These are phyloP conservation scores for Odobenus rosmarus DNA, from an alignment of 2,113 vertebrate species.

Conservation along the genomic window DNA sequence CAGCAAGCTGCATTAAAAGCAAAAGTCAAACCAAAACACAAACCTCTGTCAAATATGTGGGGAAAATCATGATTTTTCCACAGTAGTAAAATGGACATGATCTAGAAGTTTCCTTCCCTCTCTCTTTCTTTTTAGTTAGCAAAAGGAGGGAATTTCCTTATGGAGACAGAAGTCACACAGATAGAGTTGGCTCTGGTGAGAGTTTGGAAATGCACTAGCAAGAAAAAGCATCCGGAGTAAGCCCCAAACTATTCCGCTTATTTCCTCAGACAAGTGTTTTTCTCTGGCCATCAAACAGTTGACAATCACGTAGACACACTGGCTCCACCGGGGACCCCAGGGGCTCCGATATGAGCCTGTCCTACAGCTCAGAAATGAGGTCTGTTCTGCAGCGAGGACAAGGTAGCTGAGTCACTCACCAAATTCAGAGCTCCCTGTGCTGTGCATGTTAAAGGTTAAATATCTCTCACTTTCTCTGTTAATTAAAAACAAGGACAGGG, in stretches of 20 bases:
- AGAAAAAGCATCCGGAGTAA: slow-evolving; percentile 44
- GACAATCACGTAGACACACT: slow-evolving; percentile 19
- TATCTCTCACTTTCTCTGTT: slow-evolving; percentile 60
- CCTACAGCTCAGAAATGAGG: background rate
- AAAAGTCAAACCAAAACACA: slow-evolving; percentile 40
- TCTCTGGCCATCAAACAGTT: slow-evolving; percentile 1
- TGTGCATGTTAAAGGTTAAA: slow-evolving; percentile 63
- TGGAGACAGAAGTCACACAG: slow-evolving; percentile 39
- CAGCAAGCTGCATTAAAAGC: slow-evolving; percentile 26
- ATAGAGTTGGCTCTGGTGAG: background rate
- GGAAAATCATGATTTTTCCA: slow-evolving; percentile 4
- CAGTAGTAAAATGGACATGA: background rate
- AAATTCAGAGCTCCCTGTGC: slow-evolving; percentile 49
- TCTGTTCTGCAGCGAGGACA: background rate
- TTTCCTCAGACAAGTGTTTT: slow-evolving; percentile 66
- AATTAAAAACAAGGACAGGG: slow-evolving; percentile 64
- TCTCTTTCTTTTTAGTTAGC: slow-evolving; percentile 4
- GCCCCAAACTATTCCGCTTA: slow-evolving; percentile 53
- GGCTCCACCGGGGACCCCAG: slow-evolving; percentile 21
- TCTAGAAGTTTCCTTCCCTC: background rate
- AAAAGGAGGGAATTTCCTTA: slow-evolving; percentile 49
- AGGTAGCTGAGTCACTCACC: slow-evolving; percentile 71
- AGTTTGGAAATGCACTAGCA: slow-evolving; percentile 66
- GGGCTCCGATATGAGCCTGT: background rate
- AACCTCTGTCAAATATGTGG: background rate